Evolutionary conservation across 2,113 vertebrate species (phyloP).

Genomic region (Strix aluco): DNA sequence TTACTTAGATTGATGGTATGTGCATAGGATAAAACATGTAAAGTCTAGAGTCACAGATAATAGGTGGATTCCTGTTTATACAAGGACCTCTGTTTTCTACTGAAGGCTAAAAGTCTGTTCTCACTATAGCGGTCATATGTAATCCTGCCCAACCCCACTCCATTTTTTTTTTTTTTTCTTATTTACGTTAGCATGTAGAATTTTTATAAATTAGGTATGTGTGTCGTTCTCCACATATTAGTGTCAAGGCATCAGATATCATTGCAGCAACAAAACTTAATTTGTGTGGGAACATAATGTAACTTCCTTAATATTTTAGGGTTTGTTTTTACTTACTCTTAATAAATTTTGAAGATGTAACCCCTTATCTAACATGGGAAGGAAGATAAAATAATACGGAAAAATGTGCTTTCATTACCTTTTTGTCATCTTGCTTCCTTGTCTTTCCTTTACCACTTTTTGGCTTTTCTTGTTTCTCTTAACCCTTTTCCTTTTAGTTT

Average conservation of each 20-base stretch:
- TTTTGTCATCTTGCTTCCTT: not conserved
- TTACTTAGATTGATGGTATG: not conserved
- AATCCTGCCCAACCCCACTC: not conserved
- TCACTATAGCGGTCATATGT: rapidly evolving
- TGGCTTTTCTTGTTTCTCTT: not conserved
- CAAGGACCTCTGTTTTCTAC: rapidly evolving
- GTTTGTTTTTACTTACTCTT: not conserved
- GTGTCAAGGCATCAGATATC: not conserved
- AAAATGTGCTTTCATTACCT: not conserved
- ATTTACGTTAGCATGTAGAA: not conserved
- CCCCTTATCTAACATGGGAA: not conserved
- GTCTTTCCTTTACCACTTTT: not conserved
- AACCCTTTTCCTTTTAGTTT: not conserved
- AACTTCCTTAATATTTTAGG: not conserved
- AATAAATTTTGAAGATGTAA: not conserved
- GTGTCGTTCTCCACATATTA: not conserved
- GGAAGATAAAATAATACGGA: not conserved
- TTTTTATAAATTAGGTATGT: not conserved
- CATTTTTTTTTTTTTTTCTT: not conserved
- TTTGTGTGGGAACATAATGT: not conserved
- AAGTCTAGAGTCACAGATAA: not conserved
- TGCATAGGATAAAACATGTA: not conserved
- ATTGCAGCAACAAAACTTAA: not conserved
- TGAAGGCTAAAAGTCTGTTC: not conserved
- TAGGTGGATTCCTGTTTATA: not conserved